A percentile compares a stretch with the other conserved stretches of the same genome.
phyloP scores from a whole-genome alignment of 2,888 invertebrate genomes.

The Lithophane socia region DNA sequence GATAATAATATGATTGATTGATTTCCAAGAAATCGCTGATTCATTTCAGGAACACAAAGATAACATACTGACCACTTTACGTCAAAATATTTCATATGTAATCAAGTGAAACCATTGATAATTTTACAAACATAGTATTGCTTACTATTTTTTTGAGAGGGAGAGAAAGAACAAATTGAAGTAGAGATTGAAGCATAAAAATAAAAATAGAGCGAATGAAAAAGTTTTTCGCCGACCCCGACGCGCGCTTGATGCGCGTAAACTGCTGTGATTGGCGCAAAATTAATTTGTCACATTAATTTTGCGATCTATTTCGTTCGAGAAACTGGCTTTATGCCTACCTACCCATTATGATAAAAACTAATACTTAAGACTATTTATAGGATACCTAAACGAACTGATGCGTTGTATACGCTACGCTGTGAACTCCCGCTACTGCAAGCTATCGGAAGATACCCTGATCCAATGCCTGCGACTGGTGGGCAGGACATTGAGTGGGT shows the following conservation, averaged over 20 bases:
- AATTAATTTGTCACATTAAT: too few relatives aligned
- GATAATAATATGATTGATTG: constrained; percentile 35
- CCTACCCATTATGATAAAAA: not conserved
- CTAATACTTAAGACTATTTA: constrained; percentile 32
- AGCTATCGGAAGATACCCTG: constrained; percentile 80
- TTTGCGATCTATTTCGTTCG: not conserved
- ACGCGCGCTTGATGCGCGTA: not conserved
- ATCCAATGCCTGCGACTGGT: constrained; percentile 74
- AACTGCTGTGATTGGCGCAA: too few relatives aligned
- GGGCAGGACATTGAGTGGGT: constrained; percentile 74
- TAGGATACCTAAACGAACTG: constrained; percentile 86
- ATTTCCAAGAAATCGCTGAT: constrained; percentile 29
- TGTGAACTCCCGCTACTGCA: constrained; percentile 79
- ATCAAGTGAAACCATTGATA: constrained; percentile 25
- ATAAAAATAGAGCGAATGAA: not conserved
- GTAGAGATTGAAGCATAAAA: not conserved
- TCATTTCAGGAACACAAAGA: constrained; percentile 34
- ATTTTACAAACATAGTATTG: constrained; percentile 10
- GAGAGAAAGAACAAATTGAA: not conserved
- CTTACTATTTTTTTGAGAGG: not conserved
- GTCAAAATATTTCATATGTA: constrained; percentile 32
- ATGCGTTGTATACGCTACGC: constrained; percentile 83
- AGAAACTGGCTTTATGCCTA: not conserved
- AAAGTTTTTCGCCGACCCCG: not conserved
- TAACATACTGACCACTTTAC: constrained; percentile 26